These are phyloP conservation scores for Nomada flava DNA, from an alignment of 2,888 invertebrate genomes.

Conservation along the genomic window DNA sequence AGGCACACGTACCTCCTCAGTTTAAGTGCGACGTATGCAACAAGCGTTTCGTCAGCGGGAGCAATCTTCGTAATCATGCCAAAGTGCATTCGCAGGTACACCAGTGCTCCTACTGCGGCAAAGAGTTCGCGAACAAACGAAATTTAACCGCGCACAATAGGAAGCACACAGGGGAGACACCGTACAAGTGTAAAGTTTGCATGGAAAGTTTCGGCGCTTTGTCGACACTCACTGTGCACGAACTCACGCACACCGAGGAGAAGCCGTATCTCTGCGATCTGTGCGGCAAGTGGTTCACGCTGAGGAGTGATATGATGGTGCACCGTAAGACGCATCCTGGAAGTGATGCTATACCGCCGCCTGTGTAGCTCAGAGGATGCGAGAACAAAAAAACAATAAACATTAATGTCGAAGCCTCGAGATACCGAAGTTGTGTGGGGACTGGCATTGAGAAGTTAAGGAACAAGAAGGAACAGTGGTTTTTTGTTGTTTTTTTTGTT, in stretches of 20 bases:
- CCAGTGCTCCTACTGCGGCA: constrained; percentile 67
- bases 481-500: too few relatives aligned
- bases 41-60: constrained; percentile 66
- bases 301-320: constrained; percentile 69
- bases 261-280: constrained; percentile 76
- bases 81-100: constrained; percentile 62
- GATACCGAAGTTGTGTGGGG: too few relatives aligned
- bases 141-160: constrained; percentile 65
- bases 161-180: constrained; percentile 70
- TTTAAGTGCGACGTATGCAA: constrained; percentile 60
- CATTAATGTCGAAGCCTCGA: too few relatives aligned
- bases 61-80: constrained; percentile 69
- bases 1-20: neutral
- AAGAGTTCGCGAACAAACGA: constrained; percentile 59
- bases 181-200: constrained; percentile 75
- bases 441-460: too few relatives aligned
- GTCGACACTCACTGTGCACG: constrained; percentile 72
- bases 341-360: constrained; percentile 55
- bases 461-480: too few relatives aligned
- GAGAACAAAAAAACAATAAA: neutral
- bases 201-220: constrained; percentile 66
- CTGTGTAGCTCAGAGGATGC: constrained; percentile 1
- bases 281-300: constrained; percentile 72
- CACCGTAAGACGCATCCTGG: constrained; percentile 67
- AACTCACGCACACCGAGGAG: constrained; percentile 71